Percentiles rank a stretch among this genome's conserved stretches.
phyloP scores from a whole-genome alignment of 2,888 invertebrate genomes.

The Rhabditoides inermis region DNA sequence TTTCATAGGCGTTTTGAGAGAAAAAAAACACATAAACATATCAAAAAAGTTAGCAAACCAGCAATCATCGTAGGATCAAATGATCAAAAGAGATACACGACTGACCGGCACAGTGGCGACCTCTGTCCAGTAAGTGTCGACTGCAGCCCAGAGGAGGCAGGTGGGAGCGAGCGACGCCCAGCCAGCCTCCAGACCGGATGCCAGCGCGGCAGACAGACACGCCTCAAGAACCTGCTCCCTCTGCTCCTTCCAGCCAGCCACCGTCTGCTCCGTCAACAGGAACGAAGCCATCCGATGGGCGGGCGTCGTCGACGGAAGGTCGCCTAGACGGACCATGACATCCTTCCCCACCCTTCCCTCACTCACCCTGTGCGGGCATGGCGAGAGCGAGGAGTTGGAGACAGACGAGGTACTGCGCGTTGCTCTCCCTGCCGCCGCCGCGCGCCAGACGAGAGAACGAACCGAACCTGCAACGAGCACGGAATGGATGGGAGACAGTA shows the following conservation, averaged over 20 bases:
- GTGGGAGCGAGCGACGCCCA: constrained; percentile 11
- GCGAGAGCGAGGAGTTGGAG: constrained; percentile 24
- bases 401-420: constrained; percentile 76
- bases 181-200: background rate
- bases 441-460: constrained; percentile 96
- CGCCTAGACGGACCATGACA: background rate
- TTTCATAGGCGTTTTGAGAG: background rate
- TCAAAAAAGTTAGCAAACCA: background rate
- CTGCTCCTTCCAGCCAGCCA: constrained; percentile 23
- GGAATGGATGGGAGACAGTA: no score
- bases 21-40: background rate
- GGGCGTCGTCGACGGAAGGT: background rate
- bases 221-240: constrained; percentile 15
- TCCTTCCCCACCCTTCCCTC: constrained; percentile 1
- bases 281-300: constrained; percentile 18
- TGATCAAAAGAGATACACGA: no score
- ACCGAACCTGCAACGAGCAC: no score
- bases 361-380: constrained; percentile 15
- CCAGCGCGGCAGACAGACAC: constrained; percentile 10
- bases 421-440: constrained; percentile 59
- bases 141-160: constrained; percentile 26
- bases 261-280: constrained; percentile 23
- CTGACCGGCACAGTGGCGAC: constrained; percentile 28
- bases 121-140: constrained; percentile 24
- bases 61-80: no score